Conservation (phyloP, 2,797 vertebrate genomes). For the Scomberomorus guttatus region DNA sequence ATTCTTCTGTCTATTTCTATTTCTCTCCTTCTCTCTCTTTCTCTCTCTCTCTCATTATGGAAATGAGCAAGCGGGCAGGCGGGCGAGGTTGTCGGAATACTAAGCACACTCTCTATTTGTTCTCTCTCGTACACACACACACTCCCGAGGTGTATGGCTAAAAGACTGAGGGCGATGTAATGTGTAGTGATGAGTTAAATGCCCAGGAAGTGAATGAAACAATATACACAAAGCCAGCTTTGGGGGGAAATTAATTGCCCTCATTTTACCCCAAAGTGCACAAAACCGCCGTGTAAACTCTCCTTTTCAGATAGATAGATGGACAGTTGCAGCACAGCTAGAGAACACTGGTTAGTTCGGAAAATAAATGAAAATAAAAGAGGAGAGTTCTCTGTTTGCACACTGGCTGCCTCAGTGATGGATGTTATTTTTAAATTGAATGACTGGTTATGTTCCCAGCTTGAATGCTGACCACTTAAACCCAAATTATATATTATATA, state of each 20-base stretch:
- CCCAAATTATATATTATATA: constrained; percentile 13
- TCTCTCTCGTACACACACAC: constrained; percentile 67
- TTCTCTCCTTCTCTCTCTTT: constrained; percentile 48
- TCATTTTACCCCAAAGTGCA: constrained; percentile 19
- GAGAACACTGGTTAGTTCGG: background rate
- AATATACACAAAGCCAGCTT: constrained; percentile 16
- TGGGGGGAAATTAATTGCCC: constrained; percentile 20
- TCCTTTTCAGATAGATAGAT: background rate
- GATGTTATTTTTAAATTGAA: constrained; percentile 19
- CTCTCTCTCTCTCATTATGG: constrained; percentile 75
- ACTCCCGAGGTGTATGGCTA: constrained; percentile 50
- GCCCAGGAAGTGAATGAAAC: constrained; percentile 40
- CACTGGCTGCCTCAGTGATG: constrained; percentile 3
- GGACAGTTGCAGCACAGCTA: constrained; percentile 26
- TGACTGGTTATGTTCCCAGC: constrained; percentile 3
- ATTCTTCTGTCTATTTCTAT: constrained; percentile 55
- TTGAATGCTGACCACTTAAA: constrained; percentile 27
- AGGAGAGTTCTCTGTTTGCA: background rate
- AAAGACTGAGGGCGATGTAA: constrained; percentile 27
- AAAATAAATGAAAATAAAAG: constrained; percentile 15
- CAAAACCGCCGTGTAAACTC: constrained; percentile 12
- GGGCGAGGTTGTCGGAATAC: constrained; percentile 70
- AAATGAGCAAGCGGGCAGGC: constrained; percentile 73
- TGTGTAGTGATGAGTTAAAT: constrained; percentile 54
- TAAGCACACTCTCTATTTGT: constrained; percentile 75